A percentile compares a stretch with the other conserved stretches of the same genome.
Conservation (phyloP, 1,140 invertebrate genomes). For the Cyphomyrmex costatus region DNA sequence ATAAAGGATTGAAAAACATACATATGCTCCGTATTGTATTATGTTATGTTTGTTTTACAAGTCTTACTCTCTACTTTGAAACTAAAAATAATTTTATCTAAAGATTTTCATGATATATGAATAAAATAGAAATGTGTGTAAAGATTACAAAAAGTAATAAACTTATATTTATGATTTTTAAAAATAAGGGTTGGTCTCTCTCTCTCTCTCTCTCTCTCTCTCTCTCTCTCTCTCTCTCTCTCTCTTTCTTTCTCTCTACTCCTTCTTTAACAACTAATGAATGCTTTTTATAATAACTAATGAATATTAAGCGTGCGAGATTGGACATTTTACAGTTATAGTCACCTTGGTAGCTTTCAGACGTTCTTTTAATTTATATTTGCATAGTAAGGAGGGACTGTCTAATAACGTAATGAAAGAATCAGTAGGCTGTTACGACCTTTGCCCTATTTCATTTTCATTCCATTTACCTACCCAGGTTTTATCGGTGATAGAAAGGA, state of each 20-base stretch:
- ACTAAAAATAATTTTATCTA: not conserved
- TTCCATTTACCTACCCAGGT: not conserved
- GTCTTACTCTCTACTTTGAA: not conserved
- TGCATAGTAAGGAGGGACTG: not conserved
- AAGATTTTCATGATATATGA: not conserved
- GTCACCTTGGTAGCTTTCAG: not conserved
- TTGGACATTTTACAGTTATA: not conserved
- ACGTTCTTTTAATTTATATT: constrained; percentile 17
- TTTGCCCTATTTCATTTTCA: constrained; percentile 42
- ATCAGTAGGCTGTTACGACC: constrained; percentile 3
- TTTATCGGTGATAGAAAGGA: constrained; percentile 26
- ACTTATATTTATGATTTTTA: not conserved
- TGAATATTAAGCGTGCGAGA: not conserved
- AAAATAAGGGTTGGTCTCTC: not conserved
- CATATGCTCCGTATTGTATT: not conserved
- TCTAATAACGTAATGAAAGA: constrained; percentile 20
- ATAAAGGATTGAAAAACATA: not conserved
- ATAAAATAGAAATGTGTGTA: not conserved
- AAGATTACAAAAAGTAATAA: constrained; percentile 5
- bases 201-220: not conserved
- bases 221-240: not conserved
- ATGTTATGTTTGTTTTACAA: not conserved
- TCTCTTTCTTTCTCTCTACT: not conserved
- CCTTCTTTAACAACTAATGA: not conserved
- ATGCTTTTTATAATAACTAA: not conserved